These are phyloP conservation scores for Nasonia giraulti DNA, from an alignment of 1,140 invertebrate species.

Conservation along the genomic window DNA sequence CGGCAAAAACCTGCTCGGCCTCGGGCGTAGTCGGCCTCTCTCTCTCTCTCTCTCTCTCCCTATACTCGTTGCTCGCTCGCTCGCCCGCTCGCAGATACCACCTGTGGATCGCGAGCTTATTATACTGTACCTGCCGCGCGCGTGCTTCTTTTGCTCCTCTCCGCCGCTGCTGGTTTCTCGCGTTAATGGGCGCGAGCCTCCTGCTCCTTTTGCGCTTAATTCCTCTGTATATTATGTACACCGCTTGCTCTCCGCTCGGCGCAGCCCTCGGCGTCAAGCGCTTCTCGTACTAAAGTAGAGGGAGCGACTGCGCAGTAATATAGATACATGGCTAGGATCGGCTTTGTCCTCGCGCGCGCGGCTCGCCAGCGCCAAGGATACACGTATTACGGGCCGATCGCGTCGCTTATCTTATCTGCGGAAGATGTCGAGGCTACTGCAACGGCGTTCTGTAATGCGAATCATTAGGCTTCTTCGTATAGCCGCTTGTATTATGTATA, in stretches of 20 bases:
- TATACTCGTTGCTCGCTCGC: constrained; percentile 38
- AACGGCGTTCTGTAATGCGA: not conserved
- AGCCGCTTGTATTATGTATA: not conserved
- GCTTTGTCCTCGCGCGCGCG: not conserved
- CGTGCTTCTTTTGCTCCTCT: constrained; percentile 49
- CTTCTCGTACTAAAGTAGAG: too few relatives aligned
- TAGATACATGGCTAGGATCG: not conserved
- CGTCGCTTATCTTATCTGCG: too few relatives aligned
- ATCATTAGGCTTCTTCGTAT: not conserved
- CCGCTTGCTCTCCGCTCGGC: too few relatives aligned
- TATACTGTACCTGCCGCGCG: constrained; percentile 36
- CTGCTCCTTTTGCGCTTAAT: constrained; percentile 35
- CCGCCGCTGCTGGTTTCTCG: constrained; percentile 45
- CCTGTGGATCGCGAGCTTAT: constrained; percentile 51
- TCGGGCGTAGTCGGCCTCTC: constrained; percentile 59
- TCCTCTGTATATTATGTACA: not conserved
- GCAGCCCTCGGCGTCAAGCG: not conserved
- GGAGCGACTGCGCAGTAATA: too few relatives aligned
- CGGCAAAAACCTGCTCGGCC: constrained; percentile 71
- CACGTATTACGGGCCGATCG: too few relatives aligned
- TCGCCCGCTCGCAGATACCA: constrained; percentile 49
- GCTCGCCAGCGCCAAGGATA: not conserved
- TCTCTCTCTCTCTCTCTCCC: not conserved
- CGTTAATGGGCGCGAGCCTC: constrained; percentile 39
- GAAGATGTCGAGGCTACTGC: not conserved